Evolutionary conservation across 37 sponge, comb jelly and placozoan species (phyloP), one percentile per base, ranked within the genome.

Genomic region (Bolinopsis microptera): DNA sequence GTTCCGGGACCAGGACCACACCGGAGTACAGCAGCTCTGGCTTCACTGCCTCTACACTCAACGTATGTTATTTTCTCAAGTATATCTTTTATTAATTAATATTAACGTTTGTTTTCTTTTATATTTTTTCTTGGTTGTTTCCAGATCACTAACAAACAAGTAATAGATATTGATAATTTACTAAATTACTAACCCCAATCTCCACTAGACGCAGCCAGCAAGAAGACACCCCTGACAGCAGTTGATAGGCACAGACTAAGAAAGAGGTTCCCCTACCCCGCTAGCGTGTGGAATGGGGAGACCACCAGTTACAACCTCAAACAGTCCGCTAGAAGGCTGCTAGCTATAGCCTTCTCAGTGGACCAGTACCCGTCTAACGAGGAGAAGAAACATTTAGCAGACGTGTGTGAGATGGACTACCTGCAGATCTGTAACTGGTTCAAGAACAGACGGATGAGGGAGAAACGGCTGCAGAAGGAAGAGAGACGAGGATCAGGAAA

Each of bases 21-120:
- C 83, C 83, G 83, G 83, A 8, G 83, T 82, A 13, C 83, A 82
- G 83, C 83, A 82, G 23, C 83, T 82, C 38, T 82, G 83, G 83
- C 83, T 82, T 24, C 83, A 82, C 83, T 82, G 83, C 83, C 83
- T 82, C 13, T 82, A 82, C 83, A 82, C 83, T 8, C 83, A 82
- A 23, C 83, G 75, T 72, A 28, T 5, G 75, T 72, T 3, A 2
- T 28, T 48, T 48, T 48, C 61, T 5, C 61, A 48, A 48, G 75
- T 30, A 30, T n/a, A 72, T 72, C 26, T 72, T 72, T n/a, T 30
- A 8, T 30, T 23, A 24, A 28, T 72, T 72, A 72, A n/a, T 30
- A 8, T 72, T 13, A 48, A 48, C 61, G 13, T 48, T 48, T 48
- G 9, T 48, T 48, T 48, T 48, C 61, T 48, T 48, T 18, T 48